Evolutionary conservation across 2,888 invertebrate genomes (phyloP), one percentile per base, ranked within the genome.

Genomic region (Dynastes grantii): DNA sequence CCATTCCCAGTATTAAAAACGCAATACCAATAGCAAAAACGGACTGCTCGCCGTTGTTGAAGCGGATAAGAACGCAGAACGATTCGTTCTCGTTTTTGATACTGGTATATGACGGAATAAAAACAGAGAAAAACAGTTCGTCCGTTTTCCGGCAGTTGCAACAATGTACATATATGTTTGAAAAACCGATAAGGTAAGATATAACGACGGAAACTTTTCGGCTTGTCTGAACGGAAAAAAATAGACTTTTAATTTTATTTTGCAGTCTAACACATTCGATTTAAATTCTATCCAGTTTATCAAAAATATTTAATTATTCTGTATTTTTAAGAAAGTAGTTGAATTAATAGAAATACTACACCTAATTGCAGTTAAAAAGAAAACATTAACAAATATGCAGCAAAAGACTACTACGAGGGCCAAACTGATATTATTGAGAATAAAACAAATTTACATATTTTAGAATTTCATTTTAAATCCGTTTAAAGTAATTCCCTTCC

Each of bases 121-220:
- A 58, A 76, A 67, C 51, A 76, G 45, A 76, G 55, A 67, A 68
- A 68, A 76, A 76, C 76, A 76, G 55, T 76, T 55, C 76, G 68
- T 40, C 49, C 76, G 67, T 51, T 67, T 68, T 76, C 40, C 40
- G 58, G 64, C 76, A 76, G 68, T 76, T 76, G 76, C 76, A 76
- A 76, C 76, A 76, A 76, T 68, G 76, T 76, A 76, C 27, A 58
- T 16, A n/a, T 13, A 53, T 22, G 32, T 61, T 67, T 32, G 58
- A 27, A 65, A 65, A 51, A 37, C 37, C 58, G n/a, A 75, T 75
- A 55, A 16, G 11, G 29, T 32, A 63, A 11, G 27, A 61, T 37
- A 37, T 8, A 8, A 16, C 55, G 55, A 22, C 22, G 55, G 22
- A 58, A 58, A 58, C 55, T 58, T 58, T 58, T 58, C 55, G n/a